phyloP scores from a whole-genome alignment of 2,113 vertebrate species.

The Bothrops jararaca region DNA sequence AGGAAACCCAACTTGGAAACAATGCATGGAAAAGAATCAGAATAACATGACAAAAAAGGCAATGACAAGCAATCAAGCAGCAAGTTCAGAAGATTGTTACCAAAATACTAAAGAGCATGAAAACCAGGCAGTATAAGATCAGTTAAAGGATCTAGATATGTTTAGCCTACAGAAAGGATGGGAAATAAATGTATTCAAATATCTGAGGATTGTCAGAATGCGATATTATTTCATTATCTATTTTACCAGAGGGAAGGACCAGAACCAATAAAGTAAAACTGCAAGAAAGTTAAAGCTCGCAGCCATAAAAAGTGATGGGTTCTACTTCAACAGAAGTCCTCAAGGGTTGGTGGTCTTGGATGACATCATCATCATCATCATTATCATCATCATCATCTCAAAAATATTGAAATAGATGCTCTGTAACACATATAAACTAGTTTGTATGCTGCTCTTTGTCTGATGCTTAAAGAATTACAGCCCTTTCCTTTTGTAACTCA shows the following conservation, averaged over 20 bases:
- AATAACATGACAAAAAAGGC: background rate
- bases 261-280: background rate
- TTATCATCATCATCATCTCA: background rate
- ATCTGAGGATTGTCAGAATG: background rate
- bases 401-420: background rate
- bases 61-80: background rate
- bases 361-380: background rate
- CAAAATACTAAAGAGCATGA: background rate
- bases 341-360: background rate
- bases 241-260: background rate
- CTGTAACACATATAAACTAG: background rate
- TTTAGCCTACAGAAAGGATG: background rate
- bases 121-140: background rate
- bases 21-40: background rate
- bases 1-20: background rate
- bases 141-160: background rate
- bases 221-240: background rate
- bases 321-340: background rate
- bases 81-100: background rate
- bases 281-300: background rate
- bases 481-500: background rate
- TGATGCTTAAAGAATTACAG: constrained; percentile 12
- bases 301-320: background rate
- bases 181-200: background rate
- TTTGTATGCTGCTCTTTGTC: background rate